A percentile compares a stretch with the other conserved stretches of the same genome.
Conservation (phyloP, 2,797 vertebrate species). For the Salarias fasciatus region DNA sequence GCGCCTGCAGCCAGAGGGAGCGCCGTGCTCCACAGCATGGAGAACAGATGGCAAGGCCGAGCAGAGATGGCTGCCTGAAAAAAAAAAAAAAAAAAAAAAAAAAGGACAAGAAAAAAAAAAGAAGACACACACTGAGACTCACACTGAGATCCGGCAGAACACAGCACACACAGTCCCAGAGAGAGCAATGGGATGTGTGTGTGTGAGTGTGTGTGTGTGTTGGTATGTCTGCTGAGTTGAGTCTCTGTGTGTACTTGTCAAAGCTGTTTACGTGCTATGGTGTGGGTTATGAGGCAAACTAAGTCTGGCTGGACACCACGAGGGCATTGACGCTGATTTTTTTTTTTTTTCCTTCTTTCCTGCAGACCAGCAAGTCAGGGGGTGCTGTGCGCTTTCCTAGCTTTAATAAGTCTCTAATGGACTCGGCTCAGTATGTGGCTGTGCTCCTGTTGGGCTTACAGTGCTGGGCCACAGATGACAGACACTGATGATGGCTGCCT, state of each 20-base stretch:
- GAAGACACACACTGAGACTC: conserved; percentile 60
- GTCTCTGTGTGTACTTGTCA: conserved; percentile 57
- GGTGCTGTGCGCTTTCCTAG: conserved; percentile 28
- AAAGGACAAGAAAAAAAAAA: conserved; percentile 32
- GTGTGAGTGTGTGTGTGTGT: conserved; percentile 30
- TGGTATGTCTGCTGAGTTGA: conserved; percentile 27
- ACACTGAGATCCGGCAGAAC: conserved; percentile 70
- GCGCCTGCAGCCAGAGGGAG: conserved; percentile 71
- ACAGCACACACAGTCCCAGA: conserved; percentile 65
- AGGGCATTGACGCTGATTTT: conserved; percentile 24
- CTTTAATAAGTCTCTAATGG: conserved; percentile 58
- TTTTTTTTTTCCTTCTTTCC: no score
- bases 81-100: conserved; percentile 37
- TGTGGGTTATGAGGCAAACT: conserved; percentile 55
- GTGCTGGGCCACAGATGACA: conserved; percentile 23
- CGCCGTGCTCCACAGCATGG: conserved; percentile 70
- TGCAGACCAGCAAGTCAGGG: conserved; percentile 1
- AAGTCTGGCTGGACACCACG: conserved; percentile 46
- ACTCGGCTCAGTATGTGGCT: conserved; percentile 35
- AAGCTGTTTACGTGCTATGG: conserved; percentile 57
- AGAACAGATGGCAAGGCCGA: conserved; percentile 80
- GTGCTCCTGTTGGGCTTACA: conserved; percentile 20
- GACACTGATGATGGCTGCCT: background rate
- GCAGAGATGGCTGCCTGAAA: conserved; percentile 54
- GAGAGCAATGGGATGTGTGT: conserved; percentile 33